Evolutionary conservation across 2,113 vertebrate genomes (phyloP), one percentile per base, ranked within the genome.

Genomic region (Argyrosomus japonicus): DNA sequence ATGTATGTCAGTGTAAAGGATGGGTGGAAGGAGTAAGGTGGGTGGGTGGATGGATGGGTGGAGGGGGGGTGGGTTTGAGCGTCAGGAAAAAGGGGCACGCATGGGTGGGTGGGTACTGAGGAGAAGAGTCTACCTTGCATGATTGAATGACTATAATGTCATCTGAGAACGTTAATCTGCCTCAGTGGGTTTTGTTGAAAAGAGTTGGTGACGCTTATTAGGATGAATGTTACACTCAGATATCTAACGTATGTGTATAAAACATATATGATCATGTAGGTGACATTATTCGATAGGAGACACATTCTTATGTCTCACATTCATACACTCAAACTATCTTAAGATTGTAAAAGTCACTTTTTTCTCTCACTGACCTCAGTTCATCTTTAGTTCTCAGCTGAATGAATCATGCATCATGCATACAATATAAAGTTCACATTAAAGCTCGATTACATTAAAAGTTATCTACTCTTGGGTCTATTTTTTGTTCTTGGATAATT

Each of bases 1-100:
- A 93, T 93, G 89, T 86, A 86, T 90, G 92, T 90, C 91, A 87
- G 81, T 13, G 83, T 19, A 32, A 75, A 56, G 27, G 85, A 40
- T 73, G 84, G 68, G 27, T 54, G 74, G 57, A 40, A 19, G 9
- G 58, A 5, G 62, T 45, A 40, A 40, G 36, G 53, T 51, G 61
- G 57, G 14, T 57, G 12, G 56, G 23, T 23, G 74, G 53, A 40
- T 56, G 72, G 27, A 21, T 57, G 12, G 54, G 11, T 21, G 74
- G 47, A 10, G 12, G 51, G 6, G 36, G 65, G 32, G 19, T 68
- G 79, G 71, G 81, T 32, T 47, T 63, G 81, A 77, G 80, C 51
- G 23, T 82, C 32, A 68, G 47, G 54, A 75, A 89, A 40, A 54
- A 61, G 72, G 56, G 77, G 85, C 76, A 76, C 15, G 23, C 36